phyloP scores from a whole-genome alignment of 2,797 vertebrate species.

The Podarcis siculus region DNA sequence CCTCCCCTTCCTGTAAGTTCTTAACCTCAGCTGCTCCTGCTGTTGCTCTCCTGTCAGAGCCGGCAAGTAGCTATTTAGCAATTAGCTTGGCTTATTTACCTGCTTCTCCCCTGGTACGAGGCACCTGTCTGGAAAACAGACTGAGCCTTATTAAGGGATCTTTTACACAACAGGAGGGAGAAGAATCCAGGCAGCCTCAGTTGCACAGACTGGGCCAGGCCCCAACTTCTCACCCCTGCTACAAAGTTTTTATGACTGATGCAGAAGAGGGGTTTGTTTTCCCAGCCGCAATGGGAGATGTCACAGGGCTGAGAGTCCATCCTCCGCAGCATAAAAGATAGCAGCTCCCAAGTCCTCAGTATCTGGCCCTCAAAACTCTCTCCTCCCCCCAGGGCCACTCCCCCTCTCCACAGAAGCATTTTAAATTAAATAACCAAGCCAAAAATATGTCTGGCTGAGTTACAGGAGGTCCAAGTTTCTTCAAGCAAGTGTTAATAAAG shows the following conservation, averaged over 20 bases:
- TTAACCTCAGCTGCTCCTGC: neutral
- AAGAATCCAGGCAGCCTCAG: neutral
- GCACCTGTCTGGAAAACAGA: slow-evolving; percentile 5
- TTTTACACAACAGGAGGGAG: neutral
- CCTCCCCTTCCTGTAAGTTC: neutral
- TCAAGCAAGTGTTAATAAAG: no score
- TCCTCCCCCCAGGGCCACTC: no score
- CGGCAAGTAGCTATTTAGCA: neutral
- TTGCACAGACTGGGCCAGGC: neutral
- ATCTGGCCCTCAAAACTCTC: neutral
- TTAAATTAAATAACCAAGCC: neutral
- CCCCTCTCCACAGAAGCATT: neutral
- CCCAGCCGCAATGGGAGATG: neutral
- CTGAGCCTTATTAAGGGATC: neutral
- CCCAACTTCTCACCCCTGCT: neutral
- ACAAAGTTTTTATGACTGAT: neutral
- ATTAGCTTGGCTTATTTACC: slow-evolving; percentile 12
- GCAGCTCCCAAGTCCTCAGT: neutral
- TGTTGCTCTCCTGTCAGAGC: neutral
- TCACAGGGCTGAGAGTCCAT: neutral
- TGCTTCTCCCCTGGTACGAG: neutral
- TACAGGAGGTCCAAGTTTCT: no score
- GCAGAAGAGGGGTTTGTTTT: neutral
- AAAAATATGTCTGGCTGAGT: neutral
- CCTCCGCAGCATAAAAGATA: neutral